Base-by-base conservation (phyloP, 2,797 vertebrate species). In the Characodon lateralis region DNA sequence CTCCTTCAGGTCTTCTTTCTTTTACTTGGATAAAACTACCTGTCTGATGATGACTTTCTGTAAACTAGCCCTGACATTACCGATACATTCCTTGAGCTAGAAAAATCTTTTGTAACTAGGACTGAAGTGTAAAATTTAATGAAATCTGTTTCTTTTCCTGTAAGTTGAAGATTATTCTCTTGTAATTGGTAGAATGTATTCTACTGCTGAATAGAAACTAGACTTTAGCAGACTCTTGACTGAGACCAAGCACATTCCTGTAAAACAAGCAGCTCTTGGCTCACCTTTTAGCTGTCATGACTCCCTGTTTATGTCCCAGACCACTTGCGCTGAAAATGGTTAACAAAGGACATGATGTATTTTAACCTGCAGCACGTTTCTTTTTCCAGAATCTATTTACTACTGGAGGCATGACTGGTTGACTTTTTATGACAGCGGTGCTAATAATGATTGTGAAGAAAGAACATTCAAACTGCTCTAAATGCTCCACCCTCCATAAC, bases 31-130 rank as follows among this genome's bases (percentile, higher is more conserved):
- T 91, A 80, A 92, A 90, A 92, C 92, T 93, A 92, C 89, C 90
- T 93, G 92, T 93, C 83, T 80, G 88, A 90, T 83, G 87, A 92
- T 86, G 88, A 91, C 85, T 90, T 88, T 85, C 75, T 84, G 87
- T 86, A 85, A 65, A 86, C 85, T 82, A 87, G 75, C 90, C 85
- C 85, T 77, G 75, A 86, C 78, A 78, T 87, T 90, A 93, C 86
- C 90, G 81, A 94, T 88, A 95, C 94, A 94, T 95, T 95, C 95
- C 95, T 93, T 78, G 77, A 90, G 80, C 92, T 92, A 91, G 86
- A 82, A 88, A 46, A 53, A 89, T 81, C 79, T 43, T 79, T 87
- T 77, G 72, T 78, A 79, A 78, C 71, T 82, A 82, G 81, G 81
- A 85, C 71, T 81, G 56, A 85, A 80, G 81, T 83, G 81, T 88